phyloP scores from a whole-genome alignment of 2,797 vertebrate genomes.

The Miichthys miiuy region DNA sequence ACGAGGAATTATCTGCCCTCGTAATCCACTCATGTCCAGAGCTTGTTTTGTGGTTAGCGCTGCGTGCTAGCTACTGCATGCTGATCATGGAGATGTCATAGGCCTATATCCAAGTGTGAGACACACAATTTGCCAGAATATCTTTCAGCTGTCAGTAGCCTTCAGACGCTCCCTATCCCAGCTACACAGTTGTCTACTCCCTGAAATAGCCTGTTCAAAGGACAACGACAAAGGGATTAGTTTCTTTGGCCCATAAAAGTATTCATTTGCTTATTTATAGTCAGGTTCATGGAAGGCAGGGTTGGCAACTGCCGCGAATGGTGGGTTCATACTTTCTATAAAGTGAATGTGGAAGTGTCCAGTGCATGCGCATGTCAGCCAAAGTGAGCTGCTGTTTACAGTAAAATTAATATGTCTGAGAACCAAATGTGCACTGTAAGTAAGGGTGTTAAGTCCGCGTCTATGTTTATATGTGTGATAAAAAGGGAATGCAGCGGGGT shows the following conservation, averaged over 20 bases:
- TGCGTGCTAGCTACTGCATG: slow-evolving; percentile 59
- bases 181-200: slow-evolving; percentile 87
- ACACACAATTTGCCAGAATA: slow-evolving; percentile 85
- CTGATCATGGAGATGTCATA: slow-evolving; percentile 83
- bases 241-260: slow-evolving; percentile 87
- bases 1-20: slow-evolving; percentile 61
- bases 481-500: background rate
- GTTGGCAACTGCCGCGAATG: slow-evolving; percentile 66
- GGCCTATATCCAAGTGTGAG: slow-evolving; percentile 79
- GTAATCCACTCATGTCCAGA: slow-evolving; percentile 61
- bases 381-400: slow-evolving; percentile 22
- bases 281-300: slow-evolving; percentile 69
- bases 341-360: slow-evolving; percentile 16
- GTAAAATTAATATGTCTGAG: slow-evolving; percentile 11
- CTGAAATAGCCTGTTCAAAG: slow-evolving; percentile 92
- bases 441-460: slow-evolving; percentile 7
- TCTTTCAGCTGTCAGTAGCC: slow-evolving; percentile 92
- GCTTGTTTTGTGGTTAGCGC: slow-evolving; percentile 71
- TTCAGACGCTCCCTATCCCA: slow-evolving; percentile 83
- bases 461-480: slow-evolving; percentile 1
- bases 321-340: slow-evolving; percentile 14
- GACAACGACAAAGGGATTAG: slow-evolving; percentile 92
- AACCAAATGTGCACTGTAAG: slow-evolving; percentile 20
- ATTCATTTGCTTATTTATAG: slow-evolving; percentile 88
- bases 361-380: background rate